These are phyloP conservation scores for Spea bombifrons DNA, from an alignment of 2,113 vertebrate genomes.

Conservation along the genomic window DNA sequence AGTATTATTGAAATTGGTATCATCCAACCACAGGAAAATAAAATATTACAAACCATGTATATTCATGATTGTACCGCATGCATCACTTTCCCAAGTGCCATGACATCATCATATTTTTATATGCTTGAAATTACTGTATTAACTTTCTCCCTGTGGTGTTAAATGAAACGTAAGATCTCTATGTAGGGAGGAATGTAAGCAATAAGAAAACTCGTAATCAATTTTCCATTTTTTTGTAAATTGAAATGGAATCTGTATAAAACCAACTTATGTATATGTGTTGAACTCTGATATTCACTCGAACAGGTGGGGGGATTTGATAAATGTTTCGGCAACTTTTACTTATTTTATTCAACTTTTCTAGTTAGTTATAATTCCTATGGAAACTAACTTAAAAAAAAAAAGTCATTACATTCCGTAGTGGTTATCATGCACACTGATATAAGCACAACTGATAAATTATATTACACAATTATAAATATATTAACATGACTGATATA, in stretches of 20 bases:
- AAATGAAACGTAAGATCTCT: conserved; percentile 47
- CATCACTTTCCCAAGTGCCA: conserved; percentile 26
- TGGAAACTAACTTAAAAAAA: neutral
- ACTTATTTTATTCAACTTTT: too few relatives aligned
- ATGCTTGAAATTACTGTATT: conserved; percentile 45
- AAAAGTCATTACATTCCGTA: too few relatives aligned
- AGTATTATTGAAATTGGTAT: conserved; percentile 31
- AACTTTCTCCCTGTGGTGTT: conserved; percentile 33
- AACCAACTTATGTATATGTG: conserved; percentile 9
- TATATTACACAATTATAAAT: too few relatives aligned
- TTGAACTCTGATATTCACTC: neutral
- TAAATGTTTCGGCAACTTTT: conserved; percentile 23
- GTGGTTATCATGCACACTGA: too few relatives aligned
- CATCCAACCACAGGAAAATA: conserved; percentile 20
- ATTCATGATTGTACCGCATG: conserved; percentile 12
- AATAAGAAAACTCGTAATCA: conserved; percentile 42
- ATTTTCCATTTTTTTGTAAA: conserved; percentile 43
- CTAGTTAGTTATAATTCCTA: too few relatives aligned
- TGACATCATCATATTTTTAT: conserved; percentile 38
- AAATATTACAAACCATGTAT: conserved; percentile 20
- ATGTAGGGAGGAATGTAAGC: conserved; percentile 41
- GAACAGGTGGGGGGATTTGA: conserved; percentile 28
- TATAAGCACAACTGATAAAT: too few relatives aligned
- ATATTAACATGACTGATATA: too few relatives aligned
- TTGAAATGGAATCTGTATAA: conserved; percentile 39